Evolutionary conservation across 2,888 invertebrate species (phyloP).

Genomic region (Ariolimax columbianus): DNA sequence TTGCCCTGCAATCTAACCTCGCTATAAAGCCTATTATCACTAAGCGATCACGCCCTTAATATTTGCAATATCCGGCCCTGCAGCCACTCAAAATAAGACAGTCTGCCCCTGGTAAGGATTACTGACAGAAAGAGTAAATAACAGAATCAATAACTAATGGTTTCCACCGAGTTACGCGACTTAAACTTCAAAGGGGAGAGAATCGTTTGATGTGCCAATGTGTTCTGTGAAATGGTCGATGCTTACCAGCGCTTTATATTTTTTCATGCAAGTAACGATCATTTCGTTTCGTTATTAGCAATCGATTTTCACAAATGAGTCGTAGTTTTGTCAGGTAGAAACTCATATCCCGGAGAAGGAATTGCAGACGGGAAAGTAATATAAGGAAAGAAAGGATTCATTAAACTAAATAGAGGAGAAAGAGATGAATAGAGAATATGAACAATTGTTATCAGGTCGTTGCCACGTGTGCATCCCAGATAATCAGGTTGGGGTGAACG

Average conservation of each 20-base stretch:
- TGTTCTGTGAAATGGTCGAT: conserved; percentile 23
- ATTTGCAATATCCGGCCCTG: neutral
- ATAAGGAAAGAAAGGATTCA: neutral
- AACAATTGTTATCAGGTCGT: too few species aligned
- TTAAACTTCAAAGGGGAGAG: conserved; percentile 25
- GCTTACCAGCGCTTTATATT: neutral
- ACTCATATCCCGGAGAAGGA: neutral
- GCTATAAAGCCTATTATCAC: neutral
- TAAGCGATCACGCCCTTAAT: neutral
- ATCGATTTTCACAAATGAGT: conserved; percentile 23
- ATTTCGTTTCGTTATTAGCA: neutral
- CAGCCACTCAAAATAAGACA: neutral
- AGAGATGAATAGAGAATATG: neutral
- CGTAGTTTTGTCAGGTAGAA: neutral
- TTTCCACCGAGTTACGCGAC: conserved; percentile 9
- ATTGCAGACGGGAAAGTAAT: neutral
- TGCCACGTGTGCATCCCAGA: too few species aligned
- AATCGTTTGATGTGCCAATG: conserved; percentile 28
- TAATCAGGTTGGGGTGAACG: too few species aligned
- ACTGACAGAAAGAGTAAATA: conserved; percentile 20
- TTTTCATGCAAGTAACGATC: neutral
- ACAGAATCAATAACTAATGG: conserved; percentile 16
- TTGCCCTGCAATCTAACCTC: neutral
- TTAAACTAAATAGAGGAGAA: neutral
- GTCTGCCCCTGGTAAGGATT: neutral